phyloP scores from a whole-genome alignment of 2,113 vertebrate genomes.

The Tonatia bakeri region DNA sequence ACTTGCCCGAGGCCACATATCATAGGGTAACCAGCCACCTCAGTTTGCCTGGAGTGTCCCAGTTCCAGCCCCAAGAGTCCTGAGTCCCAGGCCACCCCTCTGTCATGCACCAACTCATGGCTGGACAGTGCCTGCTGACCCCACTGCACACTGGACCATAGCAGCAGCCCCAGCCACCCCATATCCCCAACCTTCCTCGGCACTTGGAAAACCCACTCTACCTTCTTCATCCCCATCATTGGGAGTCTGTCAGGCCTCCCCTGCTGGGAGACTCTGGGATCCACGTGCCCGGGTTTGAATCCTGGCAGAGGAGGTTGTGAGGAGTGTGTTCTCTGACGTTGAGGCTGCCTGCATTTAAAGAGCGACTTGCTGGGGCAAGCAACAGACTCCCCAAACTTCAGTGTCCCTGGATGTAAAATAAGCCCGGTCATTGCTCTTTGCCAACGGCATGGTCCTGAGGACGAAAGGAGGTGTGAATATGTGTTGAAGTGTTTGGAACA shows the following conservation, averaged over 20 bases:
- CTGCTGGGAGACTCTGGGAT: not conserved
- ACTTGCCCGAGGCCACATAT: not conserved
- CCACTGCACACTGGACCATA: not conserved
- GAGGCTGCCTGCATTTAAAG: not conserved
- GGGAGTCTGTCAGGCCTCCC: not conserved
- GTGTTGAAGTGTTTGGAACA: not conserved
- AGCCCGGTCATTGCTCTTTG: not conserved
- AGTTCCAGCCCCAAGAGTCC: not conserved
- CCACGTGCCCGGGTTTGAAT: not conserved
- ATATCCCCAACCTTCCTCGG: not conserved
- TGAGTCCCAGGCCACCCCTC: fast-evolving
- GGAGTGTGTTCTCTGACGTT: fast-evolving
- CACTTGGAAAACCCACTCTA: not conserved
- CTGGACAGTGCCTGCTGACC: fast-evolving
- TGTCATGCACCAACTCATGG: not conserved
- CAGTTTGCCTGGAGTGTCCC: not conserved
- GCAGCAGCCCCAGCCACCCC: fast-evolving
- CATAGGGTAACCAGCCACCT: not conserved
- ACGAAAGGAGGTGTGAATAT: not conserved
- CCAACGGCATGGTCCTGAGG: not conserved
- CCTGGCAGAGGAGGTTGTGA: fast-evolving
- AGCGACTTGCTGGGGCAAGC: not conserved
- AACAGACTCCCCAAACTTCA: not conserved
- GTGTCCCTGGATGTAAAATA: not conserved
- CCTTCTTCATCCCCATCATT: not conserved